Evolutionary conservation across 2,888 invertebrate species (phyloP).

Genomic region (Magallana nippona): DNA sequence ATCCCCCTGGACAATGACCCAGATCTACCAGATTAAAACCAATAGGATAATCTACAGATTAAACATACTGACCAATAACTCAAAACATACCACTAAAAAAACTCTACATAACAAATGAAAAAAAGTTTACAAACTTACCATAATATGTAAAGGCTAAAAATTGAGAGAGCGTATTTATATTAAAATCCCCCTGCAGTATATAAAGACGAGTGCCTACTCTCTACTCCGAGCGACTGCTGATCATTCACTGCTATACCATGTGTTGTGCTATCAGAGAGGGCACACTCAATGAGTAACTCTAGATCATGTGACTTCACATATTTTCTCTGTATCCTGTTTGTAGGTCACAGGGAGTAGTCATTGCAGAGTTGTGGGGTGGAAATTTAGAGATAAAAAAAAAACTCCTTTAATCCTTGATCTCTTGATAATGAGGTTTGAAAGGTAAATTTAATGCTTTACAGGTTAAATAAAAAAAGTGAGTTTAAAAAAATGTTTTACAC

Average conservation of each 20-base stretch:
- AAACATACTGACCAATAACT: background rate
- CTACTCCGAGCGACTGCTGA: constrained; percentile 20
- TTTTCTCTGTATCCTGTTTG: constrained; percentile 20
- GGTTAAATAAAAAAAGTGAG: too few relatives aligned
- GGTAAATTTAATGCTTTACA: background rate
- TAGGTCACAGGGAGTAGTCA: constrained; percentile 26
- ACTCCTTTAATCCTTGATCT: background rate
- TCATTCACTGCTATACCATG: constrained; percentile 13
- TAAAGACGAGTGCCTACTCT: background rate
- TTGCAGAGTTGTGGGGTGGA: constrained; percentile 27
- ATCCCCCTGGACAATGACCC: constrained; percentile 15
- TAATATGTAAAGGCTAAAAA: constrained; percentile 31
- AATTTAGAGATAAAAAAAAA: background rate
- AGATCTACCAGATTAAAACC: constrained; percentile 15
- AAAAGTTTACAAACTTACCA: constrained; percentile 30
- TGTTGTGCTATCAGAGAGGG: constrained; percentile 29
- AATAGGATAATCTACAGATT: constrained; percentile 3
- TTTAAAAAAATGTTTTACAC: too few relatives aligned
- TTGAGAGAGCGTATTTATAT: background rate
- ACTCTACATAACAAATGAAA: background rate
- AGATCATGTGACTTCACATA: constrained; percentile 32
- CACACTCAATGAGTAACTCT: constrained; percentile 26
- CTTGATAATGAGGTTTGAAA: background rate
- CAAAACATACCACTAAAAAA: background rate
- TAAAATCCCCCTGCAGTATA: constrained; percentile 1